A percentile compares a stretch with the other conserved stretches of the same genome.
Evolutionary conservation across 2,888 invertebrate species (phyloP).

Genomic region (Zygogramma bicolorata): DNA sequence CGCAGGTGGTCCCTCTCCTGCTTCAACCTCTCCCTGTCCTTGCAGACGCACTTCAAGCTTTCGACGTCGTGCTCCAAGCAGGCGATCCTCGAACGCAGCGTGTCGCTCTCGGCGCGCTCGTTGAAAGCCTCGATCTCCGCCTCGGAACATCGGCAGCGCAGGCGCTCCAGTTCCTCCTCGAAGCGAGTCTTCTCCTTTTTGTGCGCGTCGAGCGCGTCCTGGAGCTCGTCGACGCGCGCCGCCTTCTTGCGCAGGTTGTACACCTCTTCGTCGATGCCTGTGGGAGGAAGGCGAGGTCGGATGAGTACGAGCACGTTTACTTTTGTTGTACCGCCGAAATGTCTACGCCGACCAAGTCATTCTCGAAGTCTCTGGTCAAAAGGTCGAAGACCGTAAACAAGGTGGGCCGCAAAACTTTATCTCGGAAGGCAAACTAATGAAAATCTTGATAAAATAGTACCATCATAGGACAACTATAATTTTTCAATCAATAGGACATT

Average conservation of each 20-base stretch:
- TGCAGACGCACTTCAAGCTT: conserved; percentile 50
- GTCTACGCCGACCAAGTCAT: too few species aligned
- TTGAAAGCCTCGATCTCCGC: conserved; percentile 50
- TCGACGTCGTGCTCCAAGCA: conserved; percentile 57
- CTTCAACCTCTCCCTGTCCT: conserved; percentile 57
- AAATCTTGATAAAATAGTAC: too few species aligned
- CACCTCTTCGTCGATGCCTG: conserved; percentile 52
- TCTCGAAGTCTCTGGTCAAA: too few species aligned
- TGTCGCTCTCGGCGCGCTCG: conserved; percentile 51
- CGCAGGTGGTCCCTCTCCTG: conserved; percentile 60
- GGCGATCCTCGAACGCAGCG: conserved; percentile 49
- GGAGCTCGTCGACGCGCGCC: conserved; percentile 52
- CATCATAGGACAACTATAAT: too few species aligned
- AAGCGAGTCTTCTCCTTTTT: conserved; percentile 38
- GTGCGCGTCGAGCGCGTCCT: conserved; percentile 49
- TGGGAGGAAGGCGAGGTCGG: neutral
- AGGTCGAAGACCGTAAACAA: too few species aligned
- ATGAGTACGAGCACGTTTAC: neutral
- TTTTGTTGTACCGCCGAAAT: too few species aligned
- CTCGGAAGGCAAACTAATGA: too few species aligned
- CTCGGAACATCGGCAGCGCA: conserved; percentile 44
- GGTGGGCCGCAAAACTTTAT: too few species aligned
- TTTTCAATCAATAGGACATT: too few species aligned
- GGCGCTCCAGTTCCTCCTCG: conserved; percentile 49
- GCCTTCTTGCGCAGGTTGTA: conserved; percentile 46